Percentiles rank a stretch among this genome's conserved stretches.
Evolutionary conservation across 1,140 invertebrate genomes (phyloP).

Genomic region (Euura saliciscinereae): DNA sequence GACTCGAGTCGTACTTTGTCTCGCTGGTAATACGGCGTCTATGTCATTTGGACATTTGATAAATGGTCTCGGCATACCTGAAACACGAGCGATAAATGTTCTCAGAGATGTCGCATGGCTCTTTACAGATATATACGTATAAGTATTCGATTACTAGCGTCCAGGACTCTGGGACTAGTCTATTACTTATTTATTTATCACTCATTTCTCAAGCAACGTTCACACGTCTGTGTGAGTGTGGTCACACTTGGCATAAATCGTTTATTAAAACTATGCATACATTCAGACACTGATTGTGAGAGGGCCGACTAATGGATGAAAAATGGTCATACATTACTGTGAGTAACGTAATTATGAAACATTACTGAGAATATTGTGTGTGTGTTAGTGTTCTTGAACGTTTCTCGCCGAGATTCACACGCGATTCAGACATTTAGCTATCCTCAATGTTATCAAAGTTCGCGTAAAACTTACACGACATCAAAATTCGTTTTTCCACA

Average conservation of each 20-base stretch:
- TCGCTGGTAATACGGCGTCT: constrained; percentile 62
- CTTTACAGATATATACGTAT: background rate
- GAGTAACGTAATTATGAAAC: no score
- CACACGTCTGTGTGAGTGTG: background rate
- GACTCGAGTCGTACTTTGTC: constrained; percentile 62
- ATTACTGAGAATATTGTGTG: no score
- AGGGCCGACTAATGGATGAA: no score
- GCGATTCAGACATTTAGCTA: no score
- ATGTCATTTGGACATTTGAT: constrained; percentile 71
- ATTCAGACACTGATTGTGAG: no score
- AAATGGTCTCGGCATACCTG: constrained; percentile 59
- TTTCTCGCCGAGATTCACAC: no score
- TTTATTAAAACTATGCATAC: background rate
- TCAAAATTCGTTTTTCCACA: no score
- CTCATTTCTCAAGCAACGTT: background rate
- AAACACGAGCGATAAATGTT: constrained; percentile 19
- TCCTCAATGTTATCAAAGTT: no score
- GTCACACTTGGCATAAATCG: background rate
- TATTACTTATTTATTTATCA: constrained; percentile 3
- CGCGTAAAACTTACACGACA: no score
- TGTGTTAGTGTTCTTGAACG: no score
- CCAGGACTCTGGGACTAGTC: background rate
- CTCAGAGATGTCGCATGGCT: background rate
- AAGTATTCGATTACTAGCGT: background rate
- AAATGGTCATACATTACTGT: no score